Percentiles rank a stretch among this genome's conserved stretches.
Conservation (phyloP, 2,888 invertebrate genomes). For the Hofmannophila pseudospretella region DNA sequence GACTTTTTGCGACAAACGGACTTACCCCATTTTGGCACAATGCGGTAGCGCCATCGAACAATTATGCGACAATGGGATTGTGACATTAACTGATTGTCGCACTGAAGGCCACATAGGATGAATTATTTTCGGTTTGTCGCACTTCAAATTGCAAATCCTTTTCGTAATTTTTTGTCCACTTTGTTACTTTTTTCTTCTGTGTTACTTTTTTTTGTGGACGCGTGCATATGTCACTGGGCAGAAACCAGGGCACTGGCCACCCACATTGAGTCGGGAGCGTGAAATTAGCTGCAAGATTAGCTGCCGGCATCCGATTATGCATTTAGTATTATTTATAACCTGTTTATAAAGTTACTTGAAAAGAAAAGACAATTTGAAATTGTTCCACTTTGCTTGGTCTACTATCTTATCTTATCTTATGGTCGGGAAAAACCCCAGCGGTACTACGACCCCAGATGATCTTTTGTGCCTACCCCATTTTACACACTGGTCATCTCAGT, state of each 20-base stretch:
- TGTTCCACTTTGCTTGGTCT: too few species aligned
- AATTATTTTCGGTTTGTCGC: constrained; percentile 38
- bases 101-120: constrained; percentile 46
- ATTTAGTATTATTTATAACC: too few species aligned
- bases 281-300: constrained; percentile 47
- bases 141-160: background rate
- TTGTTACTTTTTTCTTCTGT: constrained; percentile 12
- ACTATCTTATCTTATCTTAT: too few species aligned
- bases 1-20: constrained; percentile 48
- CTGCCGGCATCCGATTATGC: constrained; percentile 30
- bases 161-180: constrained; percentile 15
- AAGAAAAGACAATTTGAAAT: too few species aligned
- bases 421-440: too few species aligned
- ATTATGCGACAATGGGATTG: constrained; percentile 48
- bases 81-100: constrained; percentile 58
- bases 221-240: constrained; percentile 25
- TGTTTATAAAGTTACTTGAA: too few species aligned
- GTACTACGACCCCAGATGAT: too few species aligned
- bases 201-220: constrained; percentile 16
- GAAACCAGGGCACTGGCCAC: constrained; percentile 42
- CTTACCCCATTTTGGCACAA: constrained; percentile 44
- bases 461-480: too few species aligned
- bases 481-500: too few species aligned
- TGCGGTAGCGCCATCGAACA: constrained; percentile 67
- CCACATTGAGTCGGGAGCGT: constrained; percentile 41